phyloP scores from a whole-genome alignment of 1,140 invertebrate species.

The Drosophila simulans region DNA sequence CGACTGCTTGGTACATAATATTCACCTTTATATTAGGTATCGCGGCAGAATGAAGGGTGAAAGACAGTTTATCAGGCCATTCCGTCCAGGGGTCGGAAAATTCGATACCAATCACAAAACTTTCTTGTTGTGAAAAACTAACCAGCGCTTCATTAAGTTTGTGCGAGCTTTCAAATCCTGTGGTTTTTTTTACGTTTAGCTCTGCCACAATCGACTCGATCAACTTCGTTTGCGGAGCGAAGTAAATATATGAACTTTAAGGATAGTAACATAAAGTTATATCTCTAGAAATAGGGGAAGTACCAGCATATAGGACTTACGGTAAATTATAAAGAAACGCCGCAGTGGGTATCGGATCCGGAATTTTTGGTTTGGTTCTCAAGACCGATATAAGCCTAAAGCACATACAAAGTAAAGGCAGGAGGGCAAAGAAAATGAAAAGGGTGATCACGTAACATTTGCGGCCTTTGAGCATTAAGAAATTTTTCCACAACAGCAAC shows the following conservation, averaged over 20 bases:
- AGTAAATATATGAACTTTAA: neutral
- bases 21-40: neutral
- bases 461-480: neutral
- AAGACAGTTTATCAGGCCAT: slow-evolving; percentile 8
- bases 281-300: neutral
- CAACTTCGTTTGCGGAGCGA: neutral
- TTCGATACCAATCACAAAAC: slow-evolving; percentile 7
- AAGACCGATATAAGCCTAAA: neutral
- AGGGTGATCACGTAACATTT: neutral
- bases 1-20: neutral
- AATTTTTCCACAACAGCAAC: slow-evolving; percentile 16
- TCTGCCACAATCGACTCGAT: neutral
- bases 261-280: neutral
- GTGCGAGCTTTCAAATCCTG: neutral
- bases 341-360: neutral
- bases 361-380: neutral
- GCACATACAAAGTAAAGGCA: neutral
- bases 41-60: neutral
- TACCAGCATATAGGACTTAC: neutral
- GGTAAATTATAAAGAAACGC: neutral
- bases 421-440: neutral
- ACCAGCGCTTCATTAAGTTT: neutral
- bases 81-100: slow-evolving; percentile 3
- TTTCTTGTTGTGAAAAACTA: neutral
- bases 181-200: neutral